Evolutionary conservation across 2,113 vertebrate species (phyloP).

Genomic region (Tringa solitaria): DNA sequence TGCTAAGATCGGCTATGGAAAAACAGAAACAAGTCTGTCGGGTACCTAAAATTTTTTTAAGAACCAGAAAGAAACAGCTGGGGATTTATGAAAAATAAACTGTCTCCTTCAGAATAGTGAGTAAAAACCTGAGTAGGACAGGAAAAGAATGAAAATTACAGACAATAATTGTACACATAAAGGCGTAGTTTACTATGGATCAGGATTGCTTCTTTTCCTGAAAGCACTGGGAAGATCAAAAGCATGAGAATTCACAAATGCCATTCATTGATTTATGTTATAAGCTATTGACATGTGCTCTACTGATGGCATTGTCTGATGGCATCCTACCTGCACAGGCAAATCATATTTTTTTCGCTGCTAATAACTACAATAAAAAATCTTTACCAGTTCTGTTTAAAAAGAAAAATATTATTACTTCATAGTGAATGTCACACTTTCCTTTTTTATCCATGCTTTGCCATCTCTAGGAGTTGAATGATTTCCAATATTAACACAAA

Average conservation of each 20-base stretch:
- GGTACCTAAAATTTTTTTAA: background rate
- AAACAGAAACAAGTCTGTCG: background rate
- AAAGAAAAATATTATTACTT: background rate
- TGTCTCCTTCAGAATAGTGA: background rate
- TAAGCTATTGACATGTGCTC: background rate
- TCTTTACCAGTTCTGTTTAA: background rate
- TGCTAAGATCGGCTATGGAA: background rate
- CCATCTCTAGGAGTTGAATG: background rate
- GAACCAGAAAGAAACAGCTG: background rate
- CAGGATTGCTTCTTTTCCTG: background rate
- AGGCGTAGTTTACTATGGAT: background rate
- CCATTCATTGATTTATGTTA: background rate
- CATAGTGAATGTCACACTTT: background rate
- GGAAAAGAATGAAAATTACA: background rate
- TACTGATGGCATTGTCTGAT: background rate
- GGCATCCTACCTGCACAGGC: background rate
- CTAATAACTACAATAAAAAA: background rate
- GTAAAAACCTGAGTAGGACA: background rate
- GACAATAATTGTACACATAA: background rate
- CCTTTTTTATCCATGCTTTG: background rate
- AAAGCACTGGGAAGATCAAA: background rate
- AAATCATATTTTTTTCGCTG: background rate
- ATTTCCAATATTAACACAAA: background rate
- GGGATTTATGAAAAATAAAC: background rate
- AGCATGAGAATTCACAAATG: background rate